phyloP scores from a whole-genome alignment of 2,113 vertebrate species.

The Poeciliopsis prolifica region DNA sequence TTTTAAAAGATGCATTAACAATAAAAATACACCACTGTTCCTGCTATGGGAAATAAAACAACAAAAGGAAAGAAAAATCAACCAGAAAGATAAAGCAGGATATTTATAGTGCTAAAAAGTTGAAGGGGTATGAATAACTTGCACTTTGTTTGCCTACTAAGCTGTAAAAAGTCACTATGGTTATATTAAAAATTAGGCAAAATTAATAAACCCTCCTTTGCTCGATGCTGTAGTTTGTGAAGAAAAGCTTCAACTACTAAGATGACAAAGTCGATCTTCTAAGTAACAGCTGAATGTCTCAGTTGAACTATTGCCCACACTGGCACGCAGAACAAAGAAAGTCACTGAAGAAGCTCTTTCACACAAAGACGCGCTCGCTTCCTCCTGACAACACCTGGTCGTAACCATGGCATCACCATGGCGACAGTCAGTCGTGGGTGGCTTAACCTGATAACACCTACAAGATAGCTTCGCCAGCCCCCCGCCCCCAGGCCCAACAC shows the following conservation, averaged over 20 bases:
- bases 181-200: neutral
- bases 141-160: neutral
- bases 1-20: no score
- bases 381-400: constrained; percentile 51
- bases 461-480: constrained; percentile 23
- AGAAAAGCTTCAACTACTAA: neutral
- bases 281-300: neutral
- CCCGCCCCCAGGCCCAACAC: neutral
- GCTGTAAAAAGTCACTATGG: neutral
- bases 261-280: neutral
- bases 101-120: no score
- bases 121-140: no score
- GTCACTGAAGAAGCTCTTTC: constrained; percentile 25
- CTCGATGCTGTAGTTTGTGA: constrained; percentile 1
- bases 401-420: constrained; percentile 69
- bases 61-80: no score
- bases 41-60: no score
- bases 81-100: no score
- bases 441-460: constrained; percentile 64
- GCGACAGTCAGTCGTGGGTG: constrained; percentile 56
- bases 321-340: neutral
- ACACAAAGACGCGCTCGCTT: constrained; percentile 21
- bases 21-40: no score
- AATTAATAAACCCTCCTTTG: neutral
- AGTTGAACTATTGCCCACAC: neutral